phyloP scores from a whole-genome alignment of 2,797 vertebrate species.

The Carduelis carduelis region DNA sequence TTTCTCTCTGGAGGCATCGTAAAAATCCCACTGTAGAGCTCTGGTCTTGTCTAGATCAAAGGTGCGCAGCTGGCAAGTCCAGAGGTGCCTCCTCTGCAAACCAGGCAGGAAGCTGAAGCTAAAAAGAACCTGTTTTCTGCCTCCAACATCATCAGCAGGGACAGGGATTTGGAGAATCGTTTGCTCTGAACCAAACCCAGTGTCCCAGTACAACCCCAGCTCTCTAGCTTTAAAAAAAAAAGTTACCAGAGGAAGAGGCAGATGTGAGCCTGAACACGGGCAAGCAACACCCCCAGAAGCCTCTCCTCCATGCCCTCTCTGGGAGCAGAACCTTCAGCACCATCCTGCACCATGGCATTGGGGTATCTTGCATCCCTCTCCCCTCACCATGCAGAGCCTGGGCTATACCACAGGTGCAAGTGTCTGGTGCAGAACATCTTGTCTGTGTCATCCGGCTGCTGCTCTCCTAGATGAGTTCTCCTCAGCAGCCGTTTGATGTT shows the following conservation, averaged over 20 bases:
- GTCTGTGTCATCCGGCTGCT: background rate
- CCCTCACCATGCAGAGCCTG: accelerated
- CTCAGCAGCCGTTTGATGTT: background rate
- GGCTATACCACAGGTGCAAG: background rate
- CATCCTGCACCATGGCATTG: accelerated
- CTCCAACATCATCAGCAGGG: background rate
- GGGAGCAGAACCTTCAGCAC: background rate
- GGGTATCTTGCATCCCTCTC: background rate
- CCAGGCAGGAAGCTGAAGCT: background rate
- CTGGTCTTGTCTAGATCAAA: background rate
- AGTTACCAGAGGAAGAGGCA: background rate
- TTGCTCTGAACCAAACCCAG: background rate
- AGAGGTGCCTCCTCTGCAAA: background rate
- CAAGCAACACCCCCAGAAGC: background rate
- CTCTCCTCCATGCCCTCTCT: background rate
- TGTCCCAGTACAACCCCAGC: background rate
- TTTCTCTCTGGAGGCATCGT: background rate
- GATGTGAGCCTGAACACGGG: background rate
- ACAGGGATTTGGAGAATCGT: background rate
- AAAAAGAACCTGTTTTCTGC: background rate
- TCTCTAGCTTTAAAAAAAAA: background rate
- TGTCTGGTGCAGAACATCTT: background rate
- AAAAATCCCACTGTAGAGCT: background rate
- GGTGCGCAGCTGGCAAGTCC: background rate
- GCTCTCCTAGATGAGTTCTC: background rate